These are phyloP conservation scores for Plecotus auritus DNA, from an alignment of 2,113 vertebrate species.

Conservation along the genomic window DNA sequence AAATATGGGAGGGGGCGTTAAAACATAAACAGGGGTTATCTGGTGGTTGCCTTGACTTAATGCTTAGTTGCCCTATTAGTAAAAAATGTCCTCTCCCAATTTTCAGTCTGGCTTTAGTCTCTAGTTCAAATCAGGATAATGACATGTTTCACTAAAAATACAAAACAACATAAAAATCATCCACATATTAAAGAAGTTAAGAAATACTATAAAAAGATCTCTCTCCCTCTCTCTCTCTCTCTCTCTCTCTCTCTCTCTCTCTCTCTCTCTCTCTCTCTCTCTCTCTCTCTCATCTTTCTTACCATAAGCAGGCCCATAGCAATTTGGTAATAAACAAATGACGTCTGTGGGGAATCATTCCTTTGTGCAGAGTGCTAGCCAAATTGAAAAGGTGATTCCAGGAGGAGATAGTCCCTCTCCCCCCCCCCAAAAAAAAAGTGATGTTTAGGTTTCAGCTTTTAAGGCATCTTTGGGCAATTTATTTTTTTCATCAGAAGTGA, in stretches of 20 bases:
- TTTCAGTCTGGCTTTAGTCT: not conserved
- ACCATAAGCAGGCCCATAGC: not conserved
- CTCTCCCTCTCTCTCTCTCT: not conserved
- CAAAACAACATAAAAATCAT: not conserved
- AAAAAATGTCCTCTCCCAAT: not conserved
- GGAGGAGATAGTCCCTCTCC: too few species aligned
- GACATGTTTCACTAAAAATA: slow-evolving; percentile 15
- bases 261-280: not conserved
- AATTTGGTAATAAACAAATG: not conserved
- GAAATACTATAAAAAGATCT: not conserved
- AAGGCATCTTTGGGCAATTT: too few species aligned
- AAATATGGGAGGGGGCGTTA: not conserved
- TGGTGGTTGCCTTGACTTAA: not conserved
- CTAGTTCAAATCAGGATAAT: not conserved
- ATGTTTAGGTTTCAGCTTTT: too few species aligned
- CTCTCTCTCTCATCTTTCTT: not conserved
- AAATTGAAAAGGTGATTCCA: too few species aligned
- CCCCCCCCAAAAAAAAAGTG: too few species aligned
- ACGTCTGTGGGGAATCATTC: too few species aligned
- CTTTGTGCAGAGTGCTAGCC: too few species aligned
- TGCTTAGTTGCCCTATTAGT: not conserved
- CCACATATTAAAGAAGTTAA: not conserved
- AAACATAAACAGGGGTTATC: not conserved
- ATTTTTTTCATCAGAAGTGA: too few species aligned
- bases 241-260: not conserved